Evolutionary conservation across 2,888 invertebrate genomes (phyloP), one percentile per base, ranked within the genome.

Genomic region (Eilema depressum): DNA sequence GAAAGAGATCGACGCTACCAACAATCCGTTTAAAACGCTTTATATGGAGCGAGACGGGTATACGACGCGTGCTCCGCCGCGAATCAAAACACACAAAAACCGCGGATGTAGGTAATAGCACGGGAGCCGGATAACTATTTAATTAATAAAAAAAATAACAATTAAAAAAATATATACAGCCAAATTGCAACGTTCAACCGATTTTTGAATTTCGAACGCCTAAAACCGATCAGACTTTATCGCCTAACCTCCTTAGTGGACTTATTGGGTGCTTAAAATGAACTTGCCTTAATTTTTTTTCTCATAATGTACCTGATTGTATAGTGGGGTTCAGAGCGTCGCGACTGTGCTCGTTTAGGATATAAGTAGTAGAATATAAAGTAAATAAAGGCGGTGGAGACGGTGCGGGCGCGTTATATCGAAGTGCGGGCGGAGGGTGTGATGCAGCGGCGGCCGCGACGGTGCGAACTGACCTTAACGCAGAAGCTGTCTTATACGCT

Each of bases 41-140:
- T 94, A 94, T 94, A 94, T 94, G 94, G 94, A 94, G 94, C 93
- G 90, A 86, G 92, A 92, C 91, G 89, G 91, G 90, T 86, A 88
- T 85, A 91, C 82, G 76, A 85, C 91, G 89, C 92, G 93, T 87
- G 91, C 88, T 88, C 82, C 90, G 92, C 86, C 94, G 89, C 93
- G 92, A 79, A 87, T 83, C 78, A 89, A 84, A 88, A 88, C 87
- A 88, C 87, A 91, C 88, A 89, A 88, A 88, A 89, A 83, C 85
- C 88, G 88, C 87, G 89, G 88, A 85, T 90, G 89, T 89, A 94
- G 94, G 88, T 94, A 94, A 93, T 92, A 83, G 81, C 83, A 79
- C 84, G 79, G 85, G 84, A 83, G 85, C 83, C 77, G 82, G 70
- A 79, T 80, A 84, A 70, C 68, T 74, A 78, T 81, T 60, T 75